These are phyloP conservation scores for Heliocidaris tuberculata DNA, from an alignment of 35 echinoderm and acorn worm genomes.

Conservation along the genomic window DNA sequence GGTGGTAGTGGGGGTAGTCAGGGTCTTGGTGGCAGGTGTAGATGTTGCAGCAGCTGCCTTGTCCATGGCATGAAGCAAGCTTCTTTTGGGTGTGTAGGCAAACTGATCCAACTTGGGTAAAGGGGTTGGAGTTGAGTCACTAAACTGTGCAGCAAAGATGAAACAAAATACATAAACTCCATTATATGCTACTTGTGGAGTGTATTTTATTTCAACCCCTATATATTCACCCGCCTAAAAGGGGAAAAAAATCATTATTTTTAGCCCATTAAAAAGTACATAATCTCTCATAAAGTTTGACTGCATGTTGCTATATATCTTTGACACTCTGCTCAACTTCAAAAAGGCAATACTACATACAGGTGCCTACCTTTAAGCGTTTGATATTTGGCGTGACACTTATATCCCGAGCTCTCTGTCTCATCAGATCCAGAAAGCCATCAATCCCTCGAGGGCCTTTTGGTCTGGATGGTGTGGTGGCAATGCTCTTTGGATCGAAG, in stretches of 20 bases:
- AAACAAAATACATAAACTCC: not conserved
- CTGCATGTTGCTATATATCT: too few species aligned
- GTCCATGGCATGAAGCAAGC: not conserved
- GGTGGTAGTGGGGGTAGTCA: not conserved
- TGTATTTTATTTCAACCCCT: too few species aligned
- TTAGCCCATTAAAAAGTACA: too few species aligned
- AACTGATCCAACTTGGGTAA: conserved; percentile 44
- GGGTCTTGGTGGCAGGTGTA: not conserved
- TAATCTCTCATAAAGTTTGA: too few species aligned
- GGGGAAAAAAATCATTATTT: too few species aligned
- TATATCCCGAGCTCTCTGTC: conserved; percentile 49
- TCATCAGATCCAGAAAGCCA: conserved; percentile 53
- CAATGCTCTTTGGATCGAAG: too few species aligned
- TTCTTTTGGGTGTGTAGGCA: conserved; percentile 53
- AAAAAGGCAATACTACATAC: not conserved
- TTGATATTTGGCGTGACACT: conserved; percentile 51
- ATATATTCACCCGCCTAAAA: too few species aligned
- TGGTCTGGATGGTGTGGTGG: not conserved
- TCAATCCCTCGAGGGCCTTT: conserved; percentile 19
- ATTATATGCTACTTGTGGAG: not conserved
- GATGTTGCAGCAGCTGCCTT: conserved; percentile 42
- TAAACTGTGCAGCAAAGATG: conserved; percentile 9
- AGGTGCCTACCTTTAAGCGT: conserved; percentile 51
- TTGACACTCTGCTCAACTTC: too few species aligned
- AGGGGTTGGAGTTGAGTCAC: not conserved